Conservation (phyloP, 2,888 invertebrate genomes). For the Eristalinus sepulchralis region DNA sequence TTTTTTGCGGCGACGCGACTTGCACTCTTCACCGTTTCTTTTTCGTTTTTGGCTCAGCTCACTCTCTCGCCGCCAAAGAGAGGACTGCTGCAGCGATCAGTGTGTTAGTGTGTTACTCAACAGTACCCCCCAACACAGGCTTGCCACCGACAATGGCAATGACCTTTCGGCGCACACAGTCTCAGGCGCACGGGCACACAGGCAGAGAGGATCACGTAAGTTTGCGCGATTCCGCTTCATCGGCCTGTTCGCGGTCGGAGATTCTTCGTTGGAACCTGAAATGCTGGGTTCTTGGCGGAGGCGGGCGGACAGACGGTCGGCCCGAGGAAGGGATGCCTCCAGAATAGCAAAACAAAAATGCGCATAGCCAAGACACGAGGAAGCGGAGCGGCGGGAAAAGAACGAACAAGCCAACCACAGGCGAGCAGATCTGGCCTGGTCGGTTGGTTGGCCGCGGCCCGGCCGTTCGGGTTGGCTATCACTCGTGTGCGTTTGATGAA, state of each 20-base stretch:
- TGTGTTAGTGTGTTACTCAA: constrained; percentile 69
- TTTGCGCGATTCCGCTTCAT: constrained; percentile 62
- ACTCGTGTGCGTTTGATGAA: constrained; percentile 31
- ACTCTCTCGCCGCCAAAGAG: constrained; percentile 36
- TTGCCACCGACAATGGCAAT: constrained; percentile 63
- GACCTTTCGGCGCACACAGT: constrained; percentile 57
- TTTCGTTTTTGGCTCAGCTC: constrained; percentile 2
- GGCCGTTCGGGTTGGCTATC: constrained; percentile 41
- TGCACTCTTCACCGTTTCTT: constrained; percentile 4
- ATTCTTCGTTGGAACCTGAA: constrained; percentile 56
- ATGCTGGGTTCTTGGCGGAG: constrained; percentile 40
- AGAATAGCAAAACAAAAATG: constrained; percentile 37
- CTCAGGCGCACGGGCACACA: neutral
- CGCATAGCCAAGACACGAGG: neutral
- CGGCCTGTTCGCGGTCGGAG: constrained; percentile 30
- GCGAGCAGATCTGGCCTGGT: constrained; percentile 51
- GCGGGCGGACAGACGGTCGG: neutral
- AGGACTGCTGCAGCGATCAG: constrained; percentile 11
- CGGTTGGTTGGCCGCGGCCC: constrained; percentile 26
- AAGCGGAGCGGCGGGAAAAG: neutral
- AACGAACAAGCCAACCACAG: constrained; percentile 26
- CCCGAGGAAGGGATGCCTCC: constrained; percentile 37
- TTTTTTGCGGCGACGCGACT: constrained; percentile 8
- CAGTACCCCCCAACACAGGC: constrained; percentile 39
- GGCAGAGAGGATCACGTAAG: neutral